Conservation (phyloP, 2,113 vertebrate species). For the Pelecanoides urinatrix region DNA sequence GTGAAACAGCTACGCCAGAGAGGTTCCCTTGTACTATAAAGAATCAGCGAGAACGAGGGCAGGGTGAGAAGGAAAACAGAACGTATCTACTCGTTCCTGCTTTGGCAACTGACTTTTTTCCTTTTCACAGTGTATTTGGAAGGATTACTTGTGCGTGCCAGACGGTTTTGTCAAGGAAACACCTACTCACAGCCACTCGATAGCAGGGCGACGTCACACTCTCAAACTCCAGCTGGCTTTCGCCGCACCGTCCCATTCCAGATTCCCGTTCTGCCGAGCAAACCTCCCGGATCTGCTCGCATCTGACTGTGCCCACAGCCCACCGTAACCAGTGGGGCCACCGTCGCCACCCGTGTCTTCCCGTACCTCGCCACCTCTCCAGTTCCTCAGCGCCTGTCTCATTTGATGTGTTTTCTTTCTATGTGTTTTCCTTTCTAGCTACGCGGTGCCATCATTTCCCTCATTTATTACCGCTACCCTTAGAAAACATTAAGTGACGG, state of each 20-base stretch:
- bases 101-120: background rate
- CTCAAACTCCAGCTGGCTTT: background rate
- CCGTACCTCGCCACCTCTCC: background rate
- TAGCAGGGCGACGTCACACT: background rate
- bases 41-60: background rate
- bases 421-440: background rate
- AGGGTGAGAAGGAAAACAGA: background rate
- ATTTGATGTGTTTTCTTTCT: background rate
- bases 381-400: background rate
- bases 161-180: background rate
- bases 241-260: background rate
- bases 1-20: accelerated
- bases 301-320: accelerated
- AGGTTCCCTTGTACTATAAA: background rate
- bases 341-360: too few relatives aligned
- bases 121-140: accelerated
- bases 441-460: background rate
- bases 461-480: background rate
- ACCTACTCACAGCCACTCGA: background rate
- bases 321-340: background rate
- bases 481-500: accelerated
- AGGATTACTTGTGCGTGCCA: background rate
- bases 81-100: accelerated
- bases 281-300: accelerated
- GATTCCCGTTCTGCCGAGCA: accelerated